phyloP scores from a whole-genome alignment of 1,140 invertebrate species.

The Drosophila pallidifrons region DNA sequence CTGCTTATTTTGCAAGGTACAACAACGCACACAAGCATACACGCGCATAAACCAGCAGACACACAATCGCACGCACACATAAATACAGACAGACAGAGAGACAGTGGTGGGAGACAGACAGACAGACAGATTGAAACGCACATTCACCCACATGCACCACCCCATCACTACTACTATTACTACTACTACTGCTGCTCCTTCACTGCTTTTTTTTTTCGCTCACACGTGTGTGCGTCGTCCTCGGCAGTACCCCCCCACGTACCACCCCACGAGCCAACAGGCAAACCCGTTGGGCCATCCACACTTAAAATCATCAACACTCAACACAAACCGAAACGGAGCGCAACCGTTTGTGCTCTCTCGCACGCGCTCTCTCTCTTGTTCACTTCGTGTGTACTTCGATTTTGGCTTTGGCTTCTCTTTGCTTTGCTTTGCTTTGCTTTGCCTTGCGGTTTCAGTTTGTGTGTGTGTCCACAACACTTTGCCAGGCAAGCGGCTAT shows the following conservation, averaged over 20 bases:
- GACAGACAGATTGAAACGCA: slow-evolving; percentile 23
- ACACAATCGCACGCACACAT: slow-evolving; percentile 26
- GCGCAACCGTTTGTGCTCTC: slow-evolving; percentile 50
- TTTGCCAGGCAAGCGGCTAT: not conserved
- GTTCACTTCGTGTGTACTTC: slow-evolving; percentile 48
- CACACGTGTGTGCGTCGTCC: slow-evolving; percentile 72
- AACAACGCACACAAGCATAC: slow-evolving; percentile 23
- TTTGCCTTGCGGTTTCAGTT: slow-evolving; percentile 11
- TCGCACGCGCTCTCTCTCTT: slow-evolving; percentile 25
- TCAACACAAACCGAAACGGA: slow-evolving; percentile 57
- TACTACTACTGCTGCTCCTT: slow-evolving; percentile 19
- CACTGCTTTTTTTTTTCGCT: slow-evolving; percentile 46
- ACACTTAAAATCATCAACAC: slow-evolving; percentile 39
- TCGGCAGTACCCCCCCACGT: slow-evolving; percentile 38
- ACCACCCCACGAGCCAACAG: too few relatives aligned
- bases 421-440: slow-evolving; percentile 22
- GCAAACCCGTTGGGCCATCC: not conserved
- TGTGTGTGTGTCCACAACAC: slow-evolving; percentile 14
- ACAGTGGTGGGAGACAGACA: slow-evolving; percentile 13
- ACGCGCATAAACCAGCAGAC: slow-evolving; percentile 18
- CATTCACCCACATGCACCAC: slow-evolving; percentile 39
- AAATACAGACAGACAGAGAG: slow-evolving; percentile 15
- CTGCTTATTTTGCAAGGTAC: slow-evolving; percentile 70
- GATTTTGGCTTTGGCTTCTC: slow-evolving; percentile 49
- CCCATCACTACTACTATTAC: not conserved